phyloP scores from a whole-genome alignment of 2,113 vertebrate species.

The Lasiurus cinereus region DNA sequence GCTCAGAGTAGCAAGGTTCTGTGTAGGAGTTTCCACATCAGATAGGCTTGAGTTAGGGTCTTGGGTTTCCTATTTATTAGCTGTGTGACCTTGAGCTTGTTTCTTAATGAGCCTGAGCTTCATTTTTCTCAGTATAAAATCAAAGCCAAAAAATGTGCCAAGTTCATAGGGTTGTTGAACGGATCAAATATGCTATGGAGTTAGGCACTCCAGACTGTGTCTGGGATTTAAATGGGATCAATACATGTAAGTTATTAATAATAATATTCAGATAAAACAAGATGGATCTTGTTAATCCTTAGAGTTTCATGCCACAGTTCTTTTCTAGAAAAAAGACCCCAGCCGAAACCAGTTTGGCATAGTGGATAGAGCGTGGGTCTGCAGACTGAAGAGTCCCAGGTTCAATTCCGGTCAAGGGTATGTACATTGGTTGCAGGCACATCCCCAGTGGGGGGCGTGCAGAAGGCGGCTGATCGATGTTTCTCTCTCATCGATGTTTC shows the following conservation, averaged over 20 bases:
- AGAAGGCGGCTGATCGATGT: no score
- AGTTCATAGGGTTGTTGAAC: neutral
- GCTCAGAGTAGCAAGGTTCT: neutral
- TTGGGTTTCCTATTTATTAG: neutral
- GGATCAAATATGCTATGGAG: neutral
- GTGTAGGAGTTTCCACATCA: neutral
- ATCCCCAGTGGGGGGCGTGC: no score
- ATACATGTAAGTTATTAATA: neutral
- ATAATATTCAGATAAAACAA: neutral
- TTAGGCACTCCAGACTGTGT: neutral
- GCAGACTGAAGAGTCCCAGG: no score
- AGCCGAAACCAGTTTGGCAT: no score
- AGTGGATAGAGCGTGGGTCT: no score
- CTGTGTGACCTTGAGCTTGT: neutral
- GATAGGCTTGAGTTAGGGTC: neutral
- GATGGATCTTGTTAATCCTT: neutral
- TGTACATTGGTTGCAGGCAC: no score
- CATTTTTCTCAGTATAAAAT: neutral
- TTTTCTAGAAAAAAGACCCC: no score
- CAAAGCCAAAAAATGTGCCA: neutral
- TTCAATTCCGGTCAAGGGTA: no score
- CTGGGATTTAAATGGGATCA: neutral
- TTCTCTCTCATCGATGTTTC: no score
- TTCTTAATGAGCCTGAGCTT: neutral
- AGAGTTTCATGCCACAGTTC: neutral